Evolutionary conservation across 2,113 vertebrate genomes (phyloP).

Genomic region (Corvus moneduloides): DNA sequence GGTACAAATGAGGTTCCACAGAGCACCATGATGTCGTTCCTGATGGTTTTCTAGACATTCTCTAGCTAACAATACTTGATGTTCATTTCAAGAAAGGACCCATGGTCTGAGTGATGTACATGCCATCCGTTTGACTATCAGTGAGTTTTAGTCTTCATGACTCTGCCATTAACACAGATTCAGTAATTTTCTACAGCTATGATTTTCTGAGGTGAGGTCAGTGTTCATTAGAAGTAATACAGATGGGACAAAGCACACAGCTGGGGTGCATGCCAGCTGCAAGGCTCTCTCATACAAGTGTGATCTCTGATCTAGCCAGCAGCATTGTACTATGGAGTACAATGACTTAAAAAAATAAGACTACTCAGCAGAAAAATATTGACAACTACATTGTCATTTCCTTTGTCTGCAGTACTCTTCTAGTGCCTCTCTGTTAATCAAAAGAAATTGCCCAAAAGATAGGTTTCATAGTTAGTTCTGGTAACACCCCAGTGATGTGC

Average conservation of each 20-base stretch:
- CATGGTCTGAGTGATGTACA: not conserved
- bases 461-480: not conserved
- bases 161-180: not conserved
- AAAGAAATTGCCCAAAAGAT: not conserved
- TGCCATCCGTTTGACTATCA: not conserved
- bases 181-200: not conserved
- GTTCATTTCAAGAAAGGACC: not conserved
- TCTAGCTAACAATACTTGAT: not conserved
- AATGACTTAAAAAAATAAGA: not conserved
- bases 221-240: not conserved
- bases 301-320: not conserved
- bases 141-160: not conserved
- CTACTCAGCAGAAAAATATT: not conserved
- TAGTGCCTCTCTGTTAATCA: not conserved
- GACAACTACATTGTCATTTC: not conserved
- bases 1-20: not conserved
- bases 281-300: not conserved
- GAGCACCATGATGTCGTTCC: not conserved
- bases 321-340: not conserved
- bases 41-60: not conserved
- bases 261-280: not conserved
- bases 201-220: not conserved
- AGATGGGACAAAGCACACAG: not conserved
- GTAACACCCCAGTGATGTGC: not conserved
- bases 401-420: not conserved